These are phyloP conservation scores for Cheilinus undulatus DNA, from an alignment of 2,113 vertebrate genomes.

Conservation along the genomic window DNA sequence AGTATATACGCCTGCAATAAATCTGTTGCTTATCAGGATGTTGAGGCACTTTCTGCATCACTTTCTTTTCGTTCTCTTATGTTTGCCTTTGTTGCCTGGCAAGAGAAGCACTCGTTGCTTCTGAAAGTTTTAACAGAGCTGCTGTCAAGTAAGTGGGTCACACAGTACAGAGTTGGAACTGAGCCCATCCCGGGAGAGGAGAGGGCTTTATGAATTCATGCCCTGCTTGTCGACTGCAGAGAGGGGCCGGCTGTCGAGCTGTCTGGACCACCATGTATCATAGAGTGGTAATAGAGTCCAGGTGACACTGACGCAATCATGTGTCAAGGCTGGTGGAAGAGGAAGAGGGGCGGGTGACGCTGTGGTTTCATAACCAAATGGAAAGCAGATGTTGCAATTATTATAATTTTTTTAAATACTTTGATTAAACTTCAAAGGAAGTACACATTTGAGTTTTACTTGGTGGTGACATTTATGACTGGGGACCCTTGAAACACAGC, in stretches of 20 bases:
- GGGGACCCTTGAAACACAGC: background rate
- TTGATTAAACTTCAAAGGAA: too few species aligned
- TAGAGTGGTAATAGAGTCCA: conserved; percentile 12
- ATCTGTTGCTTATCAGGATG: background rate
- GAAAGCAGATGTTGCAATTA: background rate
- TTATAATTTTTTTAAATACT: conserved; percentile 10
- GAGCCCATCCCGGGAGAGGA: conserved; percentile 27
- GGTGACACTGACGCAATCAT: conserved; percentile 15
- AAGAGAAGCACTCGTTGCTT: conserved; percentile 3
- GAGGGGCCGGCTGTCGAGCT: conserved; percentile 11
- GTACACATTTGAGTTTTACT: background rate
- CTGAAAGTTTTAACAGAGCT: conserved; percentile 64
- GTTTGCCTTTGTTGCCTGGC: conserved; percentile 2
- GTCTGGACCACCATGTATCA: conserved; percentile 33
- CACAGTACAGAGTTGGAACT: conserved; percentile 32
- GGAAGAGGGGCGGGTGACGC: background rate
- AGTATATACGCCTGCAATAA: background rate
- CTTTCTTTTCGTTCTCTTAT: conserved; percentile 6
- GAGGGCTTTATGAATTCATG: conserved; percentile 5
- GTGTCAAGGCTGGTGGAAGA: background rate
- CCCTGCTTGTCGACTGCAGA: conserved; percentile 26
- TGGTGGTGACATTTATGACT: background rate
- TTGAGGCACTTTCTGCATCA: conserved; percentile 1
- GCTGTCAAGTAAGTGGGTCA: conserved; percentile 72
- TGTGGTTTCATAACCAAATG: background rate